These are phyloP conservation scores for Mylabris phalerata DNA, from an alignment of 1,140 invertebrate genomes.

Conservation along the genomic window DNA sequence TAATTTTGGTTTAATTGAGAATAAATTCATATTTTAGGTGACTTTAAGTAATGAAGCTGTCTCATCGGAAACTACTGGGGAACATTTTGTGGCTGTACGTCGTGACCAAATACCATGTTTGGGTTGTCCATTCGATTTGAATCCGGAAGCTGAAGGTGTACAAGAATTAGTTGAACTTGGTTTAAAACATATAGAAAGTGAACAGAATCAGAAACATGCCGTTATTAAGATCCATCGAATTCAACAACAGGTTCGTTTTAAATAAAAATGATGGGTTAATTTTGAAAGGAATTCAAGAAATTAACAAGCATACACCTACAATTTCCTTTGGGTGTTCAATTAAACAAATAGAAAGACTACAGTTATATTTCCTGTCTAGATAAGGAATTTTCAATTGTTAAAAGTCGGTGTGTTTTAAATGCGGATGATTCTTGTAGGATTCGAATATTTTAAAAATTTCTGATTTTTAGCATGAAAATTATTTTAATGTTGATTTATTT, in stretches of 20 bases:
- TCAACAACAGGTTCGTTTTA: conserved; percentile 31
- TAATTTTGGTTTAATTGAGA: not conserved
- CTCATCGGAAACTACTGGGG: conserved; percentile 14
- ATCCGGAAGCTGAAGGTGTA: conserved; percentile 31
- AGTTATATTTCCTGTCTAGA: no score
- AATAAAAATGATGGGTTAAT: not conserved
- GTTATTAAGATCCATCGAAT: conserved; percentile 29
- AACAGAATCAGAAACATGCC: conserved; percentile 23
- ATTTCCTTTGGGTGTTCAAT: no score
- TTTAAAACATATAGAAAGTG: conserved; percentile 32
- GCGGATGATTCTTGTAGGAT: no score
- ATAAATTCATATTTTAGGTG: conserved; percentile 12
- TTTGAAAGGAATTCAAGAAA: not conserved
- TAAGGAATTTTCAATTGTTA: no score
- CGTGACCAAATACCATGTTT: conserved; percentile 16
- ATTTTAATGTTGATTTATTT: no score
- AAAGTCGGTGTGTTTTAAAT: no score
- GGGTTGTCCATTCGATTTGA: conserved; percentile 33
- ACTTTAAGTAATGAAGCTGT: conserved; percentile 21
- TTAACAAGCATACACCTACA: no score
- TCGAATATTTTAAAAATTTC: no score
- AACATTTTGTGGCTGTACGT: conserved; percentile 23
- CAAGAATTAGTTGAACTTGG: conserved; percentile 29
- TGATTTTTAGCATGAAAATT: no score
- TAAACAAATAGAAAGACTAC: no score